phyloP scores from a whole-genome alignment of 2,888 invertebrate genomes.

The Craniophora ligustri region DNA sequence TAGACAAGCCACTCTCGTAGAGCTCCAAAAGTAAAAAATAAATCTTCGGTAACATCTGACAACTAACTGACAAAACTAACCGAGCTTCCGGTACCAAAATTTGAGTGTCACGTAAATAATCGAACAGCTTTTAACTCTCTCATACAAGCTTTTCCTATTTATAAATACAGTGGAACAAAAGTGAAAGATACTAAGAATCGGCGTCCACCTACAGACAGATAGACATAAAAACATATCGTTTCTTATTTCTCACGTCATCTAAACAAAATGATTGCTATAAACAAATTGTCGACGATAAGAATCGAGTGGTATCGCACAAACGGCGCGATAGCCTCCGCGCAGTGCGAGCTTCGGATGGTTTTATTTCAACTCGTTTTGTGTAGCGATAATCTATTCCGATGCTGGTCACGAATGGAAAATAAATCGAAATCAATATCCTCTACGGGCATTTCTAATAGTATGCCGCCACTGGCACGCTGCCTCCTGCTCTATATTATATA shows the following conservation, averaged over 20 bases:
- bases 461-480: constrained; percentile 62
- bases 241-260: constrained; percentile 58
- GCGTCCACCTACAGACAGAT: constrained; percentile 30
- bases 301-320: constrained; percentile 63
- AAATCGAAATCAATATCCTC: constrained; percentile 84
- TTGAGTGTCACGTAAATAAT: constrained; percentile 16
- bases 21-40: constrained; percentile 10
- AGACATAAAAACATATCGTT: constrained; percentile 45
- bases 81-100: constrained; percentile 13
- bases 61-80: constrained; percentile 11
- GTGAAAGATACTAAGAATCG: constrained; percentile 31
- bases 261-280: constrained; percentile 61
- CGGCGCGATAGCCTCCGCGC: constrained; percentile 54
- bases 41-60: constrained; percentile 8
- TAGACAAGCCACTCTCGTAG: constrained; percentile 5
- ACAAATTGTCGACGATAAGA: constrained; percentile 61
- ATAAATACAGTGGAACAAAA: constrained; percentile 25
- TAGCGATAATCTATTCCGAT: constrained; percentile 76
- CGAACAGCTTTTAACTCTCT: constrained; percentile 2
- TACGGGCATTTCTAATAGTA: constrained; percentile 76
- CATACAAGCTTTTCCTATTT: constrained; percentile 21
- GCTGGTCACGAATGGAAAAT: constrained; percentile 81
- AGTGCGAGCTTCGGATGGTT: constrained; percentile 45
- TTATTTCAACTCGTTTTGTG: constrained; percentile 65
- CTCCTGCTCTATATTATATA: constrained; percentile 39